Percentiles rank a stretch among this genome's conserved stretches.
phyloP scores from a whole-genome alignment of 2,113 vertebrate species.

The Pardalotus punctatus region DNA sequence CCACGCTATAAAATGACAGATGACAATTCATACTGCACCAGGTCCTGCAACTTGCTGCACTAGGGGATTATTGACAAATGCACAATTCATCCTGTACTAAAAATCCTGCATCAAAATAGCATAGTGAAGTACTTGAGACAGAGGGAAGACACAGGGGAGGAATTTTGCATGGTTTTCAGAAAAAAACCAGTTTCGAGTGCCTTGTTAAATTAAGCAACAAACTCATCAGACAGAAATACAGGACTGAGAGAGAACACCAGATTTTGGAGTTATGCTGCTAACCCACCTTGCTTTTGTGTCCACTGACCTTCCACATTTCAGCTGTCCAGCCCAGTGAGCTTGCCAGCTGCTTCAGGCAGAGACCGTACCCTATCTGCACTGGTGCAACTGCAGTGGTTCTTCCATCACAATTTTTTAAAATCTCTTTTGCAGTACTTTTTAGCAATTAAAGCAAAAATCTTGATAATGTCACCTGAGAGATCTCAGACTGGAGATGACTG shows the following conservation, averaged over 20 bases:
- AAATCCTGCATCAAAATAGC: neutral
- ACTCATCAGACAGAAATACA: neutral
- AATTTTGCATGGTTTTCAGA: neutral
- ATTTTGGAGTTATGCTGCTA: neutral
- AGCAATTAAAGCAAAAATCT: neutral
- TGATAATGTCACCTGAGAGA: neutral
- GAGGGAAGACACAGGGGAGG: neutral
- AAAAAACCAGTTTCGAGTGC: neutral
- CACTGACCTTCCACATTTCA: neutral
- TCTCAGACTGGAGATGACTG: neutral
- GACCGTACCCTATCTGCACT: fast-evolving
- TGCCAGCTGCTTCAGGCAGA: neutral
- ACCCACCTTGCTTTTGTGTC: neutral
- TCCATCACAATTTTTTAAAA: neutral
- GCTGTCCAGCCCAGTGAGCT: neutral
- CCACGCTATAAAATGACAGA: neutral
- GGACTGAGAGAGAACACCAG: neutral
- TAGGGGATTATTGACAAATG: neutral
- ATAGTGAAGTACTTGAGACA: neutral
- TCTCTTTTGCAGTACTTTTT: neutral
- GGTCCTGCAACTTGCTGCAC: neutral
- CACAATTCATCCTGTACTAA: neutral
- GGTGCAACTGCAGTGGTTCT: neutral
- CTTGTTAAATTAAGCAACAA: neutral
- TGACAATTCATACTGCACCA: neutral